Conservation (phyloP, 30 jellyfish, hydroid and myxozoan species). For the Chrysaora quinquecirrha region DNA sequence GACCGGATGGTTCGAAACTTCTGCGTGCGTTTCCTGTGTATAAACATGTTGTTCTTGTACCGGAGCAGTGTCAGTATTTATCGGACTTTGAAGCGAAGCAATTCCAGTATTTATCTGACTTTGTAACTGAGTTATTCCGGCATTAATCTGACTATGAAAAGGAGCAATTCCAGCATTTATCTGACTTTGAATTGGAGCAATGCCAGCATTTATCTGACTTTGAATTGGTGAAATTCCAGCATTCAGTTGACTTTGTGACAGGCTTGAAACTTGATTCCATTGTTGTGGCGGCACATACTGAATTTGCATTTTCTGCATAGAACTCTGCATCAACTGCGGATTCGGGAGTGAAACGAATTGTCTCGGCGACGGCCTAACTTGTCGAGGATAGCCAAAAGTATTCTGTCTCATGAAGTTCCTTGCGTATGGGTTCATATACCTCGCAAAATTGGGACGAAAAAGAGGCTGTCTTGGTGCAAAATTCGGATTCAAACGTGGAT, state of each 20-base stretch:
- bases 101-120: background rate
- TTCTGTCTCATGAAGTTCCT: background rate
- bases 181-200: background rate
- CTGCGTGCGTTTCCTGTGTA: constrained; percentile 6
- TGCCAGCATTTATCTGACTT: background rate
- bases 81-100: background rate
- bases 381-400: background rate
- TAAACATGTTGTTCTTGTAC: background rate
- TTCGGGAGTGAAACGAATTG: constrained; percentile 11
- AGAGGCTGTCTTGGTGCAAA: background rate
- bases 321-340: background rate
- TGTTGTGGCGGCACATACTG: constrained; percentile 73
- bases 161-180: background rate
- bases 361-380: constrained; percentile 21
- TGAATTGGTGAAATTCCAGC: background rate
- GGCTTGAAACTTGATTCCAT: constrained; percentile 35
- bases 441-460: background rate
- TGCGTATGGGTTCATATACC: background rate
- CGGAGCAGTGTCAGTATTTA: background rate
- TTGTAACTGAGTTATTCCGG: background rate
- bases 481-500: constrained; percentile 4
- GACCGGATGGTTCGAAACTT: background rate
- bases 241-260: background rate
- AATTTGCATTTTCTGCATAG: background rate
- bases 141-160: background rate